Percentiles rank a stretch among this genome's conserved stretches.
Conservation (phyloP, 1,140 invertebrate genomes). For the Drusus annulatus region DNA sequence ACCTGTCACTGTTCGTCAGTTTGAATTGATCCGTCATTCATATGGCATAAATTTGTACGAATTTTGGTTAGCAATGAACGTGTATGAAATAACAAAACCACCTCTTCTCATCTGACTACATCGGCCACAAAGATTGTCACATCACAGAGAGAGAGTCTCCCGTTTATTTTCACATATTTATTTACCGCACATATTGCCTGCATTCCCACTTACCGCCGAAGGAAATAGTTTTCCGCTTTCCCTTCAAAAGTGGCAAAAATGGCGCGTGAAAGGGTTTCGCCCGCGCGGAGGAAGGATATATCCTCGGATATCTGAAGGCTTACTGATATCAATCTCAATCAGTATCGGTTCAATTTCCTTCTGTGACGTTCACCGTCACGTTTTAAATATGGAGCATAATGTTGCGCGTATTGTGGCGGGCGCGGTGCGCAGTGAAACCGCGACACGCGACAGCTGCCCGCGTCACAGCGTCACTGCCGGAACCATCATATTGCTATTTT, state of each 20-base stretch:
- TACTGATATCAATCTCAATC: constrained; percentile 53
- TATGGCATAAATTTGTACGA: no score
- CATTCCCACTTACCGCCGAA: constrained; percentile 11
- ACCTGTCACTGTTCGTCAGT: no score
- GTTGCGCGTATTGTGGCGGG: neutral
- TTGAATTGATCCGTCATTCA: no score
- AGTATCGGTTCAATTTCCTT: constrained; percentile 55
- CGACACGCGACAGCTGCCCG: constrained; percentile 33
- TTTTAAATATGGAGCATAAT: constrained; percentile 48
- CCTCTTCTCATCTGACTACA: no score
- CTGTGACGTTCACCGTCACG: constrained; percentile 37
- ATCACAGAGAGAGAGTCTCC: no score
- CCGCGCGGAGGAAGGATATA: constrained; percentile 40
- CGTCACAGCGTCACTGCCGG: neutral
- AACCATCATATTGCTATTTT: constrained; percentile 23
- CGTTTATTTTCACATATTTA: no score
- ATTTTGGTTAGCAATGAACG: no score
- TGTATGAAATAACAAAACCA: no score
- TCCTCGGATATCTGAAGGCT: constrained; percentile 46
- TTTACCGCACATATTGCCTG: neutral
- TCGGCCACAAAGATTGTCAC: no score
- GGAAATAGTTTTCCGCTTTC: constrained; percentile 47
- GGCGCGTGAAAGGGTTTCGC: constrained; percentile 9
- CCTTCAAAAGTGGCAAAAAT: constrained; percentile 18
- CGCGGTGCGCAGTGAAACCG: no score